Evolutionary conservation across 2,888 invertebrate genomes (phyloP), one percentile per base, ranked within the genome.

Genomic region (Himalopsyche kuldschensis): DNA sequence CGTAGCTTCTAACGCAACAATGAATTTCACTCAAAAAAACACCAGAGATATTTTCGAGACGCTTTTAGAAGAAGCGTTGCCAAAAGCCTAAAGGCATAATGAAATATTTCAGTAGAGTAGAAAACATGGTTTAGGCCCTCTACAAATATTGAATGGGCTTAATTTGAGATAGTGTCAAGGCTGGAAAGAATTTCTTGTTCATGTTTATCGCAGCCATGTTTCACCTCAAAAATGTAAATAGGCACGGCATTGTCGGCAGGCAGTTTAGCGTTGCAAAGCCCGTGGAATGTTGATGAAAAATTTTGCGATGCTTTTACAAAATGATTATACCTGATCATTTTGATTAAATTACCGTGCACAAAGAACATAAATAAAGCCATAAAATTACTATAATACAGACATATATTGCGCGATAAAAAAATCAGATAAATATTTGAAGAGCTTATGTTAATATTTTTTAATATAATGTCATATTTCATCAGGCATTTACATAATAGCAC

Each of bases 21-120:
- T 69, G 27, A 69, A 69, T 27, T 69, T 69, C 69, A 69, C 69
- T 69, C 11, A 15, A 30, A 15, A 69, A 69, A 69, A 69, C 27
- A 69, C 30, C 24, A 27, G 69, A 69, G 27, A 69, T 69, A 69
- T 69, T 69, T 69, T 69, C 24, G 69, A 69, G 11, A 27, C 69
- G 69, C 69, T 69, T 27, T 69, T 27, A 27, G 24, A 69, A 69
- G 69, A 69, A 30, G 69, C 27, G 69, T 27, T 30, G 20, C 27
- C 27, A 27, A 69, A 69, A 27, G 80, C 80, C 75, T 55, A 80
- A 80, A 47, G 80, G 80, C 80, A 80, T 80, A 80, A 80, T 80
- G 80, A 80, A 80, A 80, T 80, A 80, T 80, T 80, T 76, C 75
- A 48, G 76, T 55, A 80, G 69, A 69, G 69, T 69, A 69, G 69